These are phyloP conservation scores for Colletes collaris DNA, from an alignment of 2,888 invertebrate species.

Conservation along the genomic window DNA sequence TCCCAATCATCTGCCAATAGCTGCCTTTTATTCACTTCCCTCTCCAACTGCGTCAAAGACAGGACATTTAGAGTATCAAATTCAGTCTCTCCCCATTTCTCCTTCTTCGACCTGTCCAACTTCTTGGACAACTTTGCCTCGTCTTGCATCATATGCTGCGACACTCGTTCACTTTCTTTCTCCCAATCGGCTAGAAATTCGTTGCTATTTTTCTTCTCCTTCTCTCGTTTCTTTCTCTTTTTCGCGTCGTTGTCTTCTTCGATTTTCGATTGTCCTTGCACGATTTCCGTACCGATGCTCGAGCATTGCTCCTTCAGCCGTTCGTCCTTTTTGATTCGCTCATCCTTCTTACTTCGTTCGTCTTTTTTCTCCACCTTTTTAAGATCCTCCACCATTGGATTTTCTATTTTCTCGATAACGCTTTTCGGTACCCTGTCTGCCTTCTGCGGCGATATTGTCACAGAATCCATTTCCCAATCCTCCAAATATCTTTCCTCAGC, in stretches of 20 bases:
- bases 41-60: constrained; percentile 78
- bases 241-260: constrained; percentile 60
- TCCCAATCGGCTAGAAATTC: constrained; percentile 74
- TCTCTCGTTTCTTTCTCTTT: constrained; percentile 59
- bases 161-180: constrained; percentile 58
- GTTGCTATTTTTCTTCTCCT: constrained; percentile 57
- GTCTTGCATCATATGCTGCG: constrained; percentile 58
- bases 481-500: constrained; percentile 59
- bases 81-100: constrained; percentile 77
- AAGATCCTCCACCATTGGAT: constrained; percentile 19
- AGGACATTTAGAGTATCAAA: constrained; percentile 78
- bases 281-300: constrained; percentile 38
- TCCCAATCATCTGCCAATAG: constrained; percentile 80
- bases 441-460: constrained; percentile 58
- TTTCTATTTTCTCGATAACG: constrained; percentile 24
- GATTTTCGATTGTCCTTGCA: constrained; percentile 44
- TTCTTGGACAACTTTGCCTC: constrained; percentile 48
- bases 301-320: constrained; percentile 34
- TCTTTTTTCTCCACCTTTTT: constrained; percentile 52
- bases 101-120: constrained; percentile 55
- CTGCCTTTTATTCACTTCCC: constrained; percentile 69
- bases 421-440: constrained; percentile 32
- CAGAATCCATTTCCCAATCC: constrained; percentile 71
- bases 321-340: constrained; percentile 48
- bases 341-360: constrained; percentile 53